phyloP scores from a whole-genome alignment of 2,797 vertebrate species.

The Crocidura indochinensis region DNA sequence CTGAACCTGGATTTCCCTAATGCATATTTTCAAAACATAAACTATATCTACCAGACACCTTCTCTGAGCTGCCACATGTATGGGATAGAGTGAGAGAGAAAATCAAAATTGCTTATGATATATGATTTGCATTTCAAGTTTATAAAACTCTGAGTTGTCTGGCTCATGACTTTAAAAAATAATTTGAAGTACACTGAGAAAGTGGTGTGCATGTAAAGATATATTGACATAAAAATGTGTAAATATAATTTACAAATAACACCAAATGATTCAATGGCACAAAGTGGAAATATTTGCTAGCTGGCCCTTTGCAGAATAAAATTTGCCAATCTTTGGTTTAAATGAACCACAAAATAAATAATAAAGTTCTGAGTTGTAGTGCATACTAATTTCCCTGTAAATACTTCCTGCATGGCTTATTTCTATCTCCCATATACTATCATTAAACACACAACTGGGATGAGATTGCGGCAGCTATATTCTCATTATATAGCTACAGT shows the following conservation, averaged over 20 bases:
- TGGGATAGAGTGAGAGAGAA: neutral
- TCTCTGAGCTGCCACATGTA: neutral
- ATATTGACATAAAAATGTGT: neutral
- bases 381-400: neutral
- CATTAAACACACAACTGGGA: too few species aligned
- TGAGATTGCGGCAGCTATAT: neutral
- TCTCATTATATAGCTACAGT: rapidly evolving
- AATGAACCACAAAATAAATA: neutral
- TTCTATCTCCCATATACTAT: neutral
- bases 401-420: neutral
- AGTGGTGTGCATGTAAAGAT: neutral
- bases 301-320: neutral
- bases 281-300: neutral
- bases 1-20: neutral
- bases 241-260: conserved; percentile 25
- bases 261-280: neutral
- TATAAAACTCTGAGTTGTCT: neutral
- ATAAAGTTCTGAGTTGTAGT: neutral
- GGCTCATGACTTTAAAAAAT: neutral
- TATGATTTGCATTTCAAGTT: neutral
- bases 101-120: neutral
- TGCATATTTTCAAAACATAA: neutral
- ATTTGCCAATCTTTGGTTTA: neutral
- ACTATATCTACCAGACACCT: neutral
- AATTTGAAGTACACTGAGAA: neutral